These are phyloP conservation scores for Spheniscus humboldti DNA, from an alignment of 2,797 vertebrate genomes.

Conservation along the genomic window DNA sequence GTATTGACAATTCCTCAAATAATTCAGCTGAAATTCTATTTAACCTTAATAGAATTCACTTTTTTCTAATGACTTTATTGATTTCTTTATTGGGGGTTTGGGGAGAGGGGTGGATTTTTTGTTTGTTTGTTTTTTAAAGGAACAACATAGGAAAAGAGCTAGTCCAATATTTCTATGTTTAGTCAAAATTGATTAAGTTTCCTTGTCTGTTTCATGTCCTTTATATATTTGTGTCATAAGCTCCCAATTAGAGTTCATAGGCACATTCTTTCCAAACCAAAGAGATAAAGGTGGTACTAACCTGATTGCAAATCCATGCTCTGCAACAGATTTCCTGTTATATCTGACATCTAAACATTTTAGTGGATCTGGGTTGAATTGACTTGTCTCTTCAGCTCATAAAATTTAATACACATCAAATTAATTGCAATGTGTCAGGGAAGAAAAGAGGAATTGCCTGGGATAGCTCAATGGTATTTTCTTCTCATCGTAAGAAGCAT, in stretches of 20 bases:
- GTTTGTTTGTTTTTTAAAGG: background rate
- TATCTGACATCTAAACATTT: background rate
- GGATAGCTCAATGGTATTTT: background rate
- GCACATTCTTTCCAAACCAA: background rate
- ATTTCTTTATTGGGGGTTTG: background rate
- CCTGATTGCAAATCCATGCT: background rate
- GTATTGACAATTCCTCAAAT: background rate
- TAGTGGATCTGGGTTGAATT: background rate
- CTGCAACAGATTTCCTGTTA: background rate
- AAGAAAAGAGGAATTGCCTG: background rate
- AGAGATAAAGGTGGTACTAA: background rate
- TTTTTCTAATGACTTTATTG: constrained; percentile 3
- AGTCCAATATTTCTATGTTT: background rate
- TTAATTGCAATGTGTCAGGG: background rate
- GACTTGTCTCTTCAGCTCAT: constrained; percentile 13
- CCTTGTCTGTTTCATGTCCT: background rate
- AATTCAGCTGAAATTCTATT: background rate
- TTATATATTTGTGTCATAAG: background rate
- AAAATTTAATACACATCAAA: constrained; percentile 4
- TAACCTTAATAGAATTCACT: background rate
- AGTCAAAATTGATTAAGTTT: background rate
- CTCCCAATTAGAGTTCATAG: background rate
- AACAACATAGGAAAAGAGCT: background rate
- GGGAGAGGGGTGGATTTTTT: too few species aligned
- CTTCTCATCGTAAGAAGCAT: background rate